These are phyloP conservation scores for Dryomyza anilis DNA, from an alignment of 2,888 invertebrate genomes.

Conservation along the genomic window DNA sequence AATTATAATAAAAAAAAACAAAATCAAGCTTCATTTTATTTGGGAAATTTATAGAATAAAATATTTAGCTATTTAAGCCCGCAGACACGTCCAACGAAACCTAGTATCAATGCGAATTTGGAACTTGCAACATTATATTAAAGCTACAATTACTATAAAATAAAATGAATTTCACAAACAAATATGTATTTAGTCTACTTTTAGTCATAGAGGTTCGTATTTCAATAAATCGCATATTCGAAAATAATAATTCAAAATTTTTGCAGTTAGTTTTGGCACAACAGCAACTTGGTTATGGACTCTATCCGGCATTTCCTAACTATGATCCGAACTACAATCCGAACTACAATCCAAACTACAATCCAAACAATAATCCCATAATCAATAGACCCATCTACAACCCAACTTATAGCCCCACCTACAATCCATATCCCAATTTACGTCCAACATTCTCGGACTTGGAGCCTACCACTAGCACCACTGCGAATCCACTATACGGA, in stretches of 20 bases:
- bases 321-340: background rate
- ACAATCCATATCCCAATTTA: background rate
- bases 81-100: background rate
- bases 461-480: background rate
- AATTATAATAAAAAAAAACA: background rate
- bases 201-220: background rate
- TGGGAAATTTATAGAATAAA: too few species aligned
- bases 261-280: background rate
- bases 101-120: background rate
- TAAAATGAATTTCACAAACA: background rate
- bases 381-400: too few species aligned
- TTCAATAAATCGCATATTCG: background rate
- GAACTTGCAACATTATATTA: background rate
- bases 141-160: background rate
- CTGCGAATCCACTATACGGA: slow-evolving; percentile 4
- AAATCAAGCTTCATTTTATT: too few species aligned
- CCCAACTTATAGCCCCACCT: background rate
- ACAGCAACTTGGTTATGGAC: background rate
- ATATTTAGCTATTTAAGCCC: background rate
- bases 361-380: too few species aligned
- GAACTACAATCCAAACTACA: background rate
- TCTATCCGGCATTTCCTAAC: background rate
- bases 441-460: slow-evolving; percentile 33
- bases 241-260: background rate
- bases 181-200: background rate